Percentiles rank a stretch among this genome's conserved stretches.
These are phyloP conservation scores for Macroramphosus scolopax DNA, from an alignment of 2,797 vertebrate species.

Conservation along the genomic window DNA sequence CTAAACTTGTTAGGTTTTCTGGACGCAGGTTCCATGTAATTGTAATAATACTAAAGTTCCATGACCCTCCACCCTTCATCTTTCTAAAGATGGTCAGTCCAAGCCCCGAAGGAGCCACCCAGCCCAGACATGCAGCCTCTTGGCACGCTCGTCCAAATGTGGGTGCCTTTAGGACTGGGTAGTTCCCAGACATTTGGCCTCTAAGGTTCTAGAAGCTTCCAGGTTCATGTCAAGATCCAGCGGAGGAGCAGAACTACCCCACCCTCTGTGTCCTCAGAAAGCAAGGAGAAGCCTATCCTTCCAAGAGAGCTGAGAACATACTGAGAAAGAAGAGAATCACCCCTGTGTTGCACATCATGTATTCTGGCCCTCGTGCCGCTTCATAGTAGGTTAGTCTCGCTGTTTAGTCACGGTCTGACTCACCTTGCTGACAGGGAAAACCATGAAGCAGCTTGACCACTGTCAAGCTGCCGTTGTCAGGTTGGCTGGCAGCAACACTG, in stretches of 20 bases:
- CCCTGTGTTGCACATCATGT: slow-evolving; percentile 48
- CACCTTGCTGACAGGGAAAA: slow-evolving; percentile 72
- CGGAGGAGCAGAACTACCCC: slow-evolving; percentile 44
- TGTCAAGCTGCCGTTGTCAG: slow-evolving; percentile 43
- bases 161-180: slow-evolving; percentile 59
- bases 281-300: slow-evolving; percentile 36
- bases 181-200: slow-evolving; percentile 61
- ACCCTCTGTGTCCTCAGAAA: slow-evolving; percentile 40
- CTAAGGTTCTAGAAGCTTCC: slow-evolving; percentile 51
- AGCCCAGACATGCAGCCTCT: slow-evolving; percentile 34
- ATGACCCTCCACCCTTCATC: slow-evolving; percentile 22
- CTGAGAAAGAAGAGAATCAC: slow-evolving; percentile 46
- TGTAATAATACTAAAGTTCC: slow-evolving; percentile 25
- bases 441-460: slow-evolving; percentile 50
- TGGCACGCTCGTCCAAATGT: slow-evolving; percentile 33
- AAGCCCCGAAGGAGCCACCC: slow-evolving; percentile 28
- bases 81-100: slow-evolving; percentile 13
- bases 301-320: slow-evolving; percentile 32
- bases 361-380: slow-evolving; percentile 35
- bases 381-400: slow-evolving; percentile 67
- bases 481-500: slow-evolving; percentile 30
- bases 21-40: no score
- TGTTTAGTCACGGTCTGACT: slow-evolving; percentile 75
- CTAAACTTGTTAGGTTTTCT: slow-evolving; percentile 12
- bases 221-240: slow-evolving; percentile 57